Percentiles rank a stretch among this genome's conserved stretches.
These are phyloP conservation scores for Geotrypetes seraphini DNA, from an alignment of 2,797 vertebrate genomes.

Conservation along the genomic window DNA sequence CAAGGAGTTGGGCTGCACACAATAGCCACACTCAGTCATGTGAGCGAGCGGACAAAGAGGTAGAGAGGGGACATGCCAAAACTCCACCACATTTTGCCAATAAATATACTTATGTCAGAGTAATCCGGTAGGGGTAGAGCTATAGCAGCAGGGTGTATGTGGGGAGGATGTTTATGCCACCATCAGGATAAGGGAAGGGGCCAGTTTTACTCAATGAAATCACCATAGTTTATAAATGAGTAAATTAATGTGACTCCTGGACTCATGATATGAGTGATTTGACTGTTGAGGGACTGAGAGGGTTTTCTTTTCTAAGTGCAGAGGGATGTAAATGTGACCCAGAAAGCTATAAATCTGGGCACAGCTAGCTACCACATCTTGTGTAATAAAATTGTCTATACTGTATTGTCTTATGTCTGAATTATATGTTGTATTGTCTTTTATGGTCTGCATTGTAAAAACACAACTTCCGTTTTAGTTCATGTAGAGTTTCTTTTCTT, in stretches of 20 bases:
- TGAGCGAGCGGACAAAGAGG: constrained; percentile 37
- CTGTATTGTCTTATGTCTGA: background rate
- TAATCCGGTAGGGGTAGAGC: constrained; percentile 7
- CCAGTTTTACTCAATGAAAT: constrained; percentile 6
- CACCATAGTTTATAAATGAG: background rate
- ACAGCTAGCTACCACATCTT: too few species aligned
- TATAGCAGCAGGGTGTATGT: constrained; percentile 15
- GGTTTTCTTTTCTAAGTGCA: too few species aligned
- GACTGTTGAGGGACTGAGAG: background rate
- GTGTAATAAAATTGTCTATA: background rate
- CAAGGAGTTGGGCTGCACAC: constrained; percentile 90
- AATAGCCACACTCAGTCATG: constrained; percentile 67
- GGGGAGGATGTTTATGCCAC: constrained; percentile 30
- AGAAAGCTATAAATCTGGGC: too few species aligned
- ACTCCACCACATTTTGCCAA: constrained; percentile 28
- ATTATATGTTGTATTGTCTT: rapidly evolving
- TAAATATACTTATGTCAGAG: constrained; percentile 18
- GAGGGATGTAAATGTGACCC: too few species aligned
- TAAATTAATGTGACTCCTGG: constrained; percentile 4
- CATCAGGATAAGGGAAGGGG: background rate
- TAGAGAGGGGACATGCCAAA: constrained; percentile 26
- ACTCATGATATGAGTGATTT: background rate
- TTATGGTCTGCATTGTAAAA: rapidly evolving
- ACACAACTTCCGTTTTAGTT: constrained; percentile 1
- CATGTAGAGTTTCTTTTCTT: too few species aligned